Percentiles rank a stretch among this genome's conserved stretches.
phyloP scores from a whole-genome alignment of 2,888 invertebrate genomes.

The Acanthococcus lagerstroemiae region DNA sequence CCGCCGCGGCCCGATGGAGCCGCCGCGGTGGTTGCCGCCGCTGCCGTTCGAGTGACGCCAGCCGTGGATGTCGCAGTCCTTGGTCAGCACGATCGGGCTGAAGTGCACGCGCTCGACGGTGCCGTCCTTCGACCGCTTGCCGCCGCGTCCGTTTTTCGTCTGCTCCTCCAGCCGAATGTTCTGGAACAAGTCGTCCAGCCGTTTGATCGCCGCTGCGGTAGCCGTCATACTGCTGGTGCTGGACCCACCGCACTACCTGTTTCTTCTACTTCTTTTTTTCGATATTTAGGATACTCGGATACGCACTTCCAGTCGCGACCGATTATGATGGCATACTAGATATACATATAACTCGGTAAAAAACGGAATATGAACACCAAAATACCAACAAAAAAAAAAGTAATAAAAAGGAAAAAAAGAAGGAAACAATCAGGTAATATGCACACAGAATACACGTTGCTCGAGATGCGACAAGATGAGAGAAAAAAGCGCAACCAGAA shows the following conservation, averaged over 20 bases:
- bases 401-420: no score
- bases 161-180: slow-evolving; percentile 52
- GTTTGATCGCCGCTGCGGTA: slow-evolving; percentile 54
- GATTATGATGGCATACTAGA: neutral
- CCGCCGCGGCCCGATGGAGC: slow-evolving; percentile 33
- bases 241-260: neutral
- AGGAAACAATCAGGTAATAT: no score
- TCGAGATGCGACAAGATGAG: no score
- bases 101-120: slow-evolving; percentile 35
- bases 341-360: neutral
- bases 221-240: slow-evolving; percentile 31
- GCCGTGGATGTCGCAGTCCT: slow-evolving; percentile 63
- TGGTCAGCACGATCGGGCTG: slow-evolving; percentile 41
- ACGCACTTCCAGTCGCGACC: neutral
- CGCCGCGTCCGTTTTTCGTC: slow-evolving; percentile 38
- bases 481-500: no score
- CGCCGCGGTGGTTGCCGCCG: neutral
- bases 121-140: slow-evolving; percentile 24
- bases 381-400: no score
- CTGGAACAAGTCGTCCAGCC: slow-evolving; percentile 61
- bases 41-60: slow-evolving; percentile 51
- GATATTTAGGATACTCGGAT: no score
- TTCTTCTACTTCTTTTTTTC: no score
- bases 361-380: no score
- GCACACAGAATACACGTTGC: no score